phyloP scores from a whole-genome alignment of 2,797 vertebrate genomes.

The Amphiprion clarkii region DNA sequence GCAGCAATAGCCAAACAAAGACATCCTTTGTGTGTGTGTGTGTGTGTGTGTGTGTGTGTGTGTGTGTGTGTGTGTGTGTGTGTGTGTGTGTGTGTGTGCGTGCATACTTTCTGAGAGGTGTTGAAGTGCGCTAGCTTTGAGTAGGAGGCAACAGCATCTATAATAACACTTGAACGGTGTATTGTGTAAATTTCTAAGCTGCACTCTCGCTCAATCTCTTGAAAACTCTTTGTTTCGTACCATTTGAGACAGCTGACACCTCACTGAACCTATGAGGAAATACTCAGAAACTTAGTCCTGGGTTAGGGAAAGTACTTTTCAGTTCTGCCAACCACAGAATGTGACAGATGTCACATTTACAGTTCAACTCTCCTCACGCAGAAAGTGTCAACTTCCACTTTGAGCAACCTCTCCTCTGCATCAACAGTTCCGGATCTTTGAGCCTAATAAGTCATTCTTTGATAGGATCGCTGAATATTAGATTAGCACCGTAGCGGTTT shows the following conservation, averaged over 20 bases:
- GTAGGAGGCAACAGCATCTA: constrained; percentile 77
- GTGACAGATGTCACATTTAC: constrained; percentile 47
- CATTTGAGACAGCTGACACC: constrained; percentile 32
- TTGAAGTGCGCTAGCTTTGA: constrained; percentile 69
- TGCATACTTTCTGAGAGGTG: constrained; percentile 64
- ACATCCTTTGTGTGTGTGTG: constrained; percentile 72
- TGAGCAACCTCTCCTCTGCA: constrained; percentile 34
- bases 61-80: constrained; percentile 20
- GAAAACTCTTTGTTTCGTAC: constrained; percentile 50
- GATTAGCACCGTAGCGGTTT: constrained; percentile 68
- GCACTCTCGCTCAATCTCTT: constrained; percentile 48
- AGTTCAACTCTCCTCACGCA: constrained; percentile 30
- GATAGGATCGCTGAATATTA: constrained; percentile 73
- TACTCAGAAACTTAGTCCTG: constrained; percentile 13
- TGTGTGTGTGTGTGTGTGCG: not conserved
- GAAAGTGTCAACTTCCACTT: constrained; percentile 56
- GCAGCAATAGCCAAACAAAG: constrained; percentile 81
- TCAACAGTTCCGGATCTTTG: constrained; percentile 51
- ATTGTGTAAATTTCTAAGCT: constrained; percentile 69
- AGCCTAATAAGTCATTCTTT: constrained; percentile 69
- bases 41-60: constrained; percentile 31
- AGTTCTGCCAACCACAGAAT: constrained; percentile 28
- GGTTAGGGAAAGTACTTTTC: constrained; percentile 25
- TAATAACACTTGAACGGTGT: constrained; percentile 66
- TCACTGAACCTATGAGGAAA: constrained; percentile 22